Percentiles rank a stretch among this genome's conserved stretches.
phyloP scores from a whole-genome alignment of 2,797 vertebrate genomes.

The Centropyge bicolor region DNA sequence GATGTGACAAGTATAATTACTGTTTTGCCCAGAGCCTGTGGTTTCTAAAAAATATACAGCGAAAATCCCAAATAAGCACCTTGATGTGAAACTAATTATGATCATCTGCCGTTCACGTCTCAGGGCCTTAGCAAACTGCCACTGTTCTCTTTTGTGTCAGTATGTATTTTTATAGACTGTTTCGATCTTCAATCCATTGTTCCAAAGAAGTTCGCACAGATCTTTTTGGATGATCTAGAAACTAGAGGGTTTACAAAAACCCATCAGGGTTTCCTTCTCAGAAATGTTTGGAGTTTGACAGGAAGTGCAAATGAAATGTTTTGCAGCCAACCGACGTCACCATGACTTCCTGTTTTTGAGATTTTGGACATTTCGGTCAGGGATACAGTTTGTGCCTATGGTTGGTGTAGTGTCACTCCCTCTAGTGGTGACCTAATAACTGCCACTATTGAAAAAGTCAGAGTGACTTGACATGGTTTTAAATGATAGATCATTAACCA shows the following conservation, averaged over 20 bases:
- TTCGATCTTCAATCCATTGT: neutral
- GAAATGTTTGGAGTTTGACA: neutral
- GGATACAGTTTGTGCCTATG: neutral
- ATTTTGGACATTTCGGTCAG: neutral
- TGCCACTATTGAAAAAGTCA: no score
- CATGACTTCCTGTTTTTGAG: neutral
- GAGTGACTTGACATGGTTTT: neutral
- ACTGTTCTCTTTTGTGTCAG: neutral
- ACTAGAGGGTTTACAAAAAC: neutral
- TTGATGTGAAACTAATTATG: slow-evolving; percentile 26
- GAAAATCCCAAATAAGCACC: slow-evolving; percentile 39
- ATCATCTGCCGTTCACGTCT: neutral
- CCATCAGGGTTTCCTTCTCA: neutral
- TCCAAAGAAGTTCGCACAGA: neutral
- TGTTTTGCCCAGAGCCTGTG: neutral
- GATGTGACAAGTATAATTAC: slow-evolving; percentile 12
- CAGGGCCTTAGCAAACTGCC: neutral
- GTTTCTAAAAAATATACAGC: slow-evolving; percentile 1
- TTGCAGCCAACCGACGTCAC: neutral
- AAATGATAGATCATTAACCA: neutral
- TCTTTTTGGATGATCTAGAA: neutral
- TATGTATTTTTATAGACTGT: no score
- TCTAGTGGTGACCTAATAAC: slow-evolving; percentile 1
- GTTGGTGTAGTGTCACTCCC: neutral
- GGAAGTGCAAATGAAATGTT: slow-evolving; percentile 15